Evolutionary conservation across 1,140 invertebrate species (phyloP), one percentile per base, ranked within the genome.

Genomic region (Whitmania pigra): DNA sequence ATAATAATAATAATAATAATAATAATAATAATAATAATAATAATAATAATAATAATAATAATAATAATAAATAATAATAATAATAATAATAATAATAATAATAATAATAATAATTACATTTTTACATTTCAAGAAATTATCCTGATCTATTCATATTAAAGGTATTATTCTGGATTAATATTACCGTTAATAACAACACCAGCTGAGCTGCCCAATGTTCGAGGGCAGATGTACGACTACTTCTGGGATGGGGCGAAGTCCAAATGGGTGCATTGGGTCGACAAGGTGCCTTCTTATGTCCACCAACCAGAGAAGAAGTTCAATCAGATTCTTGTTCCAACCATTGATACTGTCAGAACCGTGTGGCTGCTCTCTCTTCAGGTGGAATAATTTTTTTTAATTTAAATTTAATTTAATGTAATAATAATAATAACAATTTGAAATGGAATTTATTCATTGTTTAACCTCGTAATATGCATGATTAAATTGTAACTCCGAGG

Each of bases 321-420:
- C 78, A 88, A 87, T 20, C 87, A 92, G 69, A 92, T 94, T 77
- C 82, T 94, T 18, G 91, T 95, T 2, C 92, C 91, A 0, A 95
- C 92, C 0, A 85, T 91, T 0, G 92, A 94, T 78, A 93, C 91
- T 0, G 83, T 91, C 11, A 83, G 88, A 67, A 87, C 88, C 2
- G 88, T 86, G 0, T 92, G 90, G 86, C 84, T 91, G 18, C 84
- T 94, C 22, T 84, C 86, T 71, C 81, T 90, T 40, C 91, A 93
- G 89, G 68, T 69, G 31, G 22, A 40, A 31, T 49, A 17, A n/a
- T n/a, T n/a, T n/a, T 27, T 6, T 63, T 63, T 63, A 20, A 36
- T 36, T 36, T 36, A 49, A 11, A 15, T 17, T 49, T 5, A 49
- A 5, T 49, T 49, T 49, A 49, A 49, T 49, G 15, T 13, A 49